Conservation (phyloP, 2,888 invertebrate species). For the Macaria liturata region DNA sequence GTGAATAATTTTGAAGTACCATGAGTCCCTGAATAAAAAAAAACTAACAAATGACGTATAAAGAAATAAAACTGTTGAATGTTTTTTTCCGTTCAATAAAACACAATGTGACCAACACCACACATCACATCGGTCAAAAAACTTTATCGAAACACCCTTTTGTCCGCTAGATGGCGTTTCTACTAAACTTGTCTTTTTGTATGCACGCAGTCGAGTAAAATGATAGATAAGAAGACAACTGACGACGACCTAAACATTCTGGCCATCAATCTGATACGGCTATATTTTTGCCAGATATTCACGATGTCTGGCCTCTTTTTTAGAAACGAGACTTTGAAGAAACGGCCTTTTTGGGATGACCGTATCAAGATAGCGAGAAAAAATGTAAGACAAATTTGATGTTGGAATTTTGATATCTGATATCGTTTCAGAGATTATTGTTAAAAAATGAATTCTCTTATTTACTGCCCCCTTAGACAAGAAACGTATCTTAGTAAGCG, state of each 20-base stretch:
- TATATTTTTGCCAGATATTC: conserved; percentile 13
- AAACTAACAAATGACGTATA: too few relatives aligned
- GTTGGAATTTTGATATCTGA: too few relatives aligned
- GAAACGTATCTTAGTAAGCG: too few relatives aligned
- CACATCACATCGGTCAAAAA: conserved; percentile 18
- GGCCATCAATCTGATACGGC: conserved; percentile 44
- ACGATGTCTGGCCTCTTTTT: conserved; percentile 7
- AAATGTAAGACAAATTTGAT: neutral
- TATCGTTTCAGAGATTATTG: too few relatives aligned
- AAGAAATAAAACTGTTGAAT: too few relatives aligned
- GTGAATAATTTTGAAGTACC: too few relatives aligned
- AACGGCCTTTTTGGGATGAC: conserved; percentile 8
- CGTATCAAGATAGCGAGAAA: neutral
- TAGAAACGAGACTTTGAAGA: too few relatives aligned
- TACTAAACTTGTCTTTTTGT: conserved; percentile 43
- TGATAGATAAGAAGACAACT: conserved; percentile 51
- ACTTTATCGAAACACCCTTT: conserved; percentile 35
- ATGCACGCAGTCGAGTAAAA: conserved; percentile 50
- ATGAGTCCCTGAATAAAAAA: too few relatives aligned
- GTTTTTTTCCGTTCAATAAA: too few relatives aligned
- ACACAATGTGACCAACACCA: too few relatives aligned
- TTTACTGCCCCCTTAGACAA: too few relatives aligned
- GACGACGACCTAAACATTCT: conserved; percentile 39
- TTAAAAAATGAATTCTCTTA: too few relatives aligned
- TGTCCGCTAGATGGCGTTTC: conserved; percentile 29